Evolutionary conservation across 2,797 vertebrate genomes (phyloP).

Genomic region (Neoniphon sammara): DNA sequence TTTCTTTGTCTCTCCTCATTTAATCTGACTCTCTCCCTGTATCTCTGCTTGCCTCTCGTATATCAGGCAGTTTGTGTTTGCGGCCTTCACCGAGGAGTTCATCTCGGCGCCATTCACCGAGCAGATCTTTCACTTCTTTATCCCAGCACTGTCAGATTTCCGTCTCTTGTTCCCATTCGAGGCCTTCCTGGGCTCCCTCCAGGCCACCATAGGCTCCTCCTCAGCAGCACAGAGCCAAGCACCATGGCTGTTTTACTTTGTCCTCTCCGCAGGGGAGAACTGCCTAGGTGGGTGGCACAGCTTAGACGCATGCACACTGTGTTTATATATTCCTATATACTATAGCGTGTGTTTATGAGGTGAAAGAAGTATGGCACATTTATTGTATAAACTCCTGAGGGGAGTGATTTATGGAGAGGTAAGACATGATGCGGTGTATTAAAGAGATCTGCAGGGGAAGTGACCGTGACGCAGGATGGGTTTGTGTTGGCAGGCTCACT

Average conservation of each 20-base stretch:
- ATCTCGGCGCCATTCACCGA: constrained; percentile 94
- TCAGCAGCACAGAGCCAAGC: constrained; percentile 79
- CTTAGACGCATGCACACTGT: constrained; percentile 9
- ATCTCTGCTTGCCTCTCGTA: constrained; percentile 30
- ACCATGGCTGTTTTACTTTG: constrained; percentile 96
- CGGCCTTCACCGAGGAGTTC: constrained; percentile 95
- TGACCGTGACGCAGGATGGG: constrained; percentile 30
- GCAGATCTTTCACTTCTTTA: constrained; percentile 94
- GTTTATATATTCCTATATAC: not conserved
- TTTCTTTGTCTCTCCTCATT: not conserved
- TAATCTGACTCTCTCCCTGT: not conserved
- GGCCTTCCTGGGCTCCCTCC: constrained; percentile 91
- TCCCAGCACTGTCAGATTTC: constrained; percentile 92
- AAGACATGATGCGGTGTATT: constrained; percentile 4
- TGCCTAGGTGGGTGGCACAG: constrained; percentile 84
- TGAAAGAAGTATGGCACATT: constrained; percentile 2
- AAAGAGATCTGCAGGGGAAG: not conserved
- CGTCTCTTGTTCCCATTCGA: constrained; percentile 91
- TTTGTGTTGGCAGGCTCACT: constrained; percentile 82
- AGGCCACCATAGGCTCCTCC: constrained; percentile 77
- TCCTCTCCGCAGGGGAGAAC: constrained; percentile 92
- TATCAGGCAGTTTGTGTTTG: constrained; percentile 92
- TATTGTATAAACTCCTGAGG: not conserved
- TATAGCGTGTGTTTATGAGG: not conserved
- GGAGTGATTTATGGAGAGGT: constrained; percentile 29